These are phyloP conservation scores for Eupithecia subumbrata DNA, from an alignment of 2,888 invertebrate genomes.

Conservation along the genomic window DNA sequence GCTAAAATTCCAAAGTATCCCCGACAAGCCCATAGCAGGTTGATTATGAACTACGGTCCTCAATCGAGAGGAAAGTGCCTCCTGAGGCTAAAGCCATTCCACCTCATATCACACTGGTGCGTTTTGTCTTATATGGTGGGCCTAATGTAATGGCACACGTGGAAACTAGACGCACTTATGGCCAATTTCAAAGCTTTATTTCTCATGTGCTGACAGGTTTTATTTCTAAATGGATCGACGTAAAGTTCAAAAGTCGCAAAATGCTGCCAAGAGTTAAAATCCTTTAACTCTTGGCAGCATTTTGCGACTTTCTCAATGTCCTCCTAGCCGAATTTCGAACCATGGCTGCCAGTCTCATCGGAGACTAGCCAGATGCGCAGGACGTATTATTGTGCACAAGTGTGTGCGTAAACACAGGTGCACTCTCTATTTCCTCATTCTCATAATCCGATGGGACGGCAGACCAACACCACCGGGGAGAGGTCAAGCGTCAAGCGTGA, in stretches of 20 bases:
- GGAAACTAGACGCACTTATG: background rate
- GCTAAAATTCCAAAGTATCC: constrained; percentile 20
- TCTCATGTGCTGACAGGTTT: background rate
- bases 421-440: too few species aligned
- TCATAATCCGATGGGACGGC: too few species aligned
- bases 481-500: too few species aligned
- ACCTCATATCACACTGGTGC: constrained; percentile 26
- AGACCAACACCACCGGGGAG: too few species aligned
- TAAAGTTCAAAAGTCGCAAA: background rate
- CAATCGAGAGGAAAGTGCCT: constrained; percentile 28
- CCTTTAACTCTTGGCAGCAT: too few species aligned
- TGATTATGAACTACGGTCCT: constrained; percentile 26
- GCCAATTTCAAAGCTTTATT: background rate
- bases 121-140: constrained; percentile 19
- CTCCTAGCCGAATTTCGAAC: too few species aligned
- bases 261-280: too few species aligned
- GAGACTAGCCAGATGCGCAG: too few species aligned
- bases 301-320: too few species aligned
- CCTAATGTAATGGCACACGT: background rate
- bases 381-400: too few species aligned
- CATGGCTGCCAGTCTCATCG: too few species aligned
- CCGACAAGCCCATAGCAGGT: constrained; percentile 20
- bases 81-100: constrained; percentile 29
- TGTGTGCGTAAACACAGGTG: too few species aligned
- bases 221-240: background rate